phyloP scores from a whole-genome alignment of 2,888 invertebrate species.

The Spilarctia lutea region DNA sequence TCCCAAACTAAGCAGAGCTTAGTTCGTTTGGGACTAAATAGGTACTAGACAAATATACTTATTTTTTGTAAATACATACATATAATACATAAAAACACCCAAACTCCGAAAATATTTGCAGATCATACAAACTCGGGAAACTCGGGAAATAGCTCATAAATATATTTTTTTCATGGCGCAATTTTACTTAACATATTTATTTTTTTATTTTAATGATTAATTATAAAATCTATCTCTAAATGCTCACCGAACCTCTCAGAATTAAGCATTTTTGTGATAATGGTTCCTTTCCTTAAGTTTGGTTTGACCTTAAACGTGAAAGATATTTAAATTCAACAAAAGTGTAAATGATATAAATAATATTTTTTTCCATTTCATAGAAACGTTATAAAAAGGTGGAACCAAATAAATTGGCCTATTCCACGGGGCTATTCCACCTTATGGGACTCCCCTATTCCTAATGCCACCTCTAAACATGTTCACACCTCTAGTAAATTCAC shows the following conservation, averaged over 20 bases:
- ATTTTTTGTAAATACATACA: too few relatives aligned
- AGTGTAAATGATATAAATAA: neutral
- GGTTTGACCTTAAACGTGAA: too few relatives aligned
- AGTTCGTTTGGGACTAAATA: too few relatives aligned
- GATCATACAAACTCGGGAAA: too few relatives aligned
- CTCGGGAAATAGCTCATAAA: too few relatives aligned
- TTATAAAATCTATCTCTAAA: neutral
- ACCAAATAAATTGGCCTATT: neutral
- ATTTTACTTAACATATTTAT: neutral
- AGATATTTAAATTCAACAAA: neutral
- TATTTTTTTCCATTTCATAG: neutral
- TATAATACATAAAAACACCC: too few relatives aligned
- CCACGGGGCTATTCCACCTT: neutral
- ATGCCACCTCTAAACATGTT: neutral
- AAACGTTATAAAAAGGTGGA: neutral
- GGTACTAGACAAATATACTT: too few relatives aligned
- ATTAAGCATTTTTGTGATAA: conserved; percentile 1
- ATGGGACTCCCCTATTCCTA: neutral
- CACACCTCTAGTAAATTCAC: conserved; percentile 11
- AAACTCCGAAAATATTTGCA: too few relatives aligned
- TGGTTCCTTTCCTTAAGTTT: too few relatives aligned
- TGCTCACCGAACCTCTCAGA: conserved; percentile 9
- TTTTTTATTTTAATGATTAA: neutral
- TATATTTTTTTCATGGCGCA: neutral
- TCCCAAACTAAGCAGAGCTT: too few relatives aligned